Conservation (phyloP, 2,888 invertebrate genomes). For the Dasypolia templi region DNA sequence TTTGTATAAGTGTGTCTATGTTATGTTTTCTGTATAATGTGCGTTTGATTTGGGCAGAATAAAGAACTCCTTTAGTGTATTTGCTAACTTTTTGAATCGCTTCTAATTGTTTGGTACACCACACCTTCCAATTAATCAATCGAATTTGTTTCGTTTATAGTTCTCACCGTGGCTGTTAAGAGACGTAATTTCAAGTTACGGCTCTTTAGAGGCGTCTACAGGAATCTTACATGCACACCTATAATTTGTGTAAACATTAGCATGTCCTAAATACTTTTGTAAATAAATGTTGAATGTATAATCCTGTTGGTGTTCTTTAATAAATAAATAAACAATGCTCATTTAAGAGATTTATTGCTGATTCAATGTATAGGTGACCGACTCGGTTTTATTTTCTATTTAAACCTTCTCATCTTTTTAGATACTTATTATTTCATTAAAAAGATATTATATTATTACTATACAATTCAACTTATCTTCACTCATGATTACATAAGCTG, state of each 20-base stretch:
- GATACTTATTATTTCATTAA: neutral
- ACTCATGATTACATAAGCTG: neutral
- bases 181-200: constrained; percentile 7
- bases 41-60: too few species aligned
- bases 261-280: neutral
- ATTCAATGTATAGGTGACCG: neutral
- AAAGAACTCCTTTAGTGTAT: neutral
- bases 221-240: neutral
- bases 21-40: too few species aligned
- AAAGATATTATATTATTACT: neutral
- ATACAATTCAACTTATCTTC: neutral
- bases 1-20: too few species aligned
- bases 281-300: neutral
- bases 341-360: neutral
- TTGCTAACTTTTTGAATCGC: neutral
- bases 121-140: constrained; percentile 24
- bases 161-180: neutral
- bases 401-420: neutral
- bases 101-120: neutral
- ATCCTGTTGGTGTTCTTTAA: neutral
- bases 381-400: neutral
- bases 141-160: neutral
- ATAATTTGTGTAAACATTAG: neutral
- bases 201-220: neutral
- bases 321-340: neutral